Evolutionary conservation across 2,888 invertebrate species (phyloP).

Genomic region (Perdita meconis): DNA sequence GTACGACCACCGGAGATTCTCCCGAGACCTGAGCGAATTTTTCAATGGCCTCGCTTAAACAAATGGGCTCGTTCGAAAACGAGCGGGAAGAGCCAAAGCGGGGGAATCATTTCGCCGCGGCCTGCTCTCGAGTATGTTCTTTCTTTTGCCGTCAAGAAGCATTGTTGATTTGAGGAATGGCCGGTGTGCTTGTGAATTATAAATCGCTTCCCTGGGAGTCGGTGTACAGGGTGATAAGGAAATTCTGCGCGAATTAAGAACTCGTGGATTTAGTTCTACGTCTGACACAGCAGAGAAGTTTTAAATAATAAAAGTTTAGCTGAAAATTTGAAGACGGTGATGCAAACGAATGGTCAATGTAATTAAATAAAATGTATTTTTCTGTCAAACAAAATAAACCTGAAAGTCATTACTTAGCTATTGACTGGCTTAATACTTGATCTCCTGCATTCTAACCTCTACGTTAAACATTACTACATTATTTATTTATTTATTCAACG

Average conservation of each 20-base stretch:
- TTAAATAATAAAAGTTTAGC: no score
- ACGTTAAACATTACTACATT: no score
- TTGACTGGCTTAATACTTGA: no score
- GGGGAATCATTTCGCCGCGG: background rate
- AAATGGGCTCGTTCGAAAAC: constrained; percentile 5
- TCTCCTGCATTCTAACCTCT: no score
- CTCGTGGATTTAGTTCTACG: no score
- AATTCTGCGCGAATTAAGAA: background rate
- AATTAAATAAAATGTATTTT: no score
- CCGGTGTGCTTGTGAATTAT: constrained; percentile 12
- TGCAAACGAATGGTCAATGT: no score
- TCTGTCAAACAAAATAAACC: no score
- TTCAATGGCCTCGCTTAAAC: constrained; percentile 11
- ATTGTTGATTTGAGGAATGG: constrained; percentile 31
- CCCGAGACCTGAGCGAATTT: constrained; percentile 6
- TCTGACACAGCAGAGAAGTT: no score
- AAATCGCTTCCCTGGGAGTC: constrained; percentile 3
- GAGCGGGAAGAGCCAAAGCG: background rate
- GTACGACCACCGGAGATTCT: constrained; percentile 8
- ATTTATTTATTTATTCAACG: no score
- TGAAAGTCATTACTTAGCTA: no score
- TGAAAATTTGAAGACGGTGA: no score
- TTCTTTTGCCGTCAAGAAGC: background rate
- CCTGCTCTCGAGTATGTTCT: background rate
- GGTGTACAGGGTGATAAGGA: background rate